phyloP scores from a whole-genome alignment of 2,113 vertebrate genomes.

The Corvus hawaiiensis region DNA sequence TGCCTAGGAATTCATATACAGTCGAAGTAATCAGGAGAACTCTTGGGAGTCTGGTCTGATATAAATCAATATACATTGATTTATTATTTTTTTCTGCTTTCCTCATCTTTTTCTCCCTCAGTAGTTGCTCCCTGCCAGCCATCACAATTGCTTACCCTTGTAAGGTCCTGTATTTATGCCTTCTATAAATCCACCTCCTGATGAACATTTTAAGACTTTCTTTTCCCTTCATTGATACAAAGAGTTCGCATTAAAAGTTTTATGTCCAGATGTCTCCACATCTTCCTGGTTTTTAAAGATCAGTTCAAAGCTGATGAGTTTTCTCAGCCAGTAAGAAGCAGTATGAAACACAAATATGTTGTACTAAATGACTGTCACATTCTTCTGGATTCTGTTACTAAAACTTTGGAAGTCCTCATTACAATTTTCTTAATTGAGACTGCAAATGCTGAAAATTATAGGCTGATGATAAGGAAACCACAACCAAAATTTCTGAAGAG shows the following conservation, averaged over 20 bases:
- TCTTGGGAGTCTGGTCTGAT: neutral
- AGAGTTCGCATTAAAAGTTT: neutral
- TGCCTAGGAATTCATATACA: neutral
- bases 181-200: neutral
- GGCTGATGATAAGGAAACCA: neutral
- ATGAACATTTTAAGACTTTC: neutral
- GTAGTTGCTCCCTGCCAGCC: neutral
- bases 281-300: neutral
- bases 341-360: neutral
- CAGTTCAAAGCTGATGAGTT: neutral
- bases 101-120: neutral
- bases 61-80: neutral
- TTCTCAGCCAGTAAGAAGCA: neutral
- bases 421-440: neutral
- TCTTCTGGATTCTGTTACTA: neutral
- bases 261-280: neutral
- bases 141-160: neutral
- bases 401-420: neutral
- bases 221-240: neutral
- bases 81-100: neutral
- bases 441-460: neutral
- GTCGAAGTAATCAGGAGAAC: neutral
- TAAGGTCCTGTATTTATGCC: neutral
- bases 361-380: neutral
- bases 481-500: neutral